phyloP scores from a whole-genome alignment of 2,113 vertebrate species.

The Thermophis baileyi region DNA sequence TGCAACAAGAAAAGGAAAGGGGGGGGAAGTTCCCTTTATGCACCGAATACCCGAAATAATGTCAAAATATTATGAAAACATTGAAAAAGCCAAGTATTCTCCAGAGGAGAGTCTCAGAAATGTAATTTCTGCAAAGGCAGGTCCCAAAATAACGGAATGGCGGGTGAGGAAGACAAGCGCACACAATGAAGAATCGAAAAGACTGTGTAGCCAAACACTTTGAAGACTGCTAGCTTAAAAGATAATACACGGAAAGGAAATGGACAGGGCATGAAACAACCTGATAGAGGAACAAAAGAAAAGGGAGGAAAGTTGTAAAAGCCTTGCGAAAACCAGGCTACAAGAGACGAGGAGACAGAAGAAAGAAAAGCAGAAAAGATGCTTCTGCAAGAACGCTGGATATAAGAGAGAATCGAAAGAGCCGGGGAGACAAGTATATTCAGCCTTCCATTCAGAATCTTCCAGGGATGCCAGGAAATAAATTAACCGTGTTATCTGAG shows the following conservation, averaged over 20 bases:
- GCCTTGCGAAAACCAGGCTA: not conserved
- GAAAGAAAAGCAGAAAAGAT: not conserved
- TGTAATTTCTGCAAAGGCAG: not conserved
- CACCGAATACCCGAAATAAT: not conserved
- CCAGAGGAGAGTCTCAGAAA: not conserved
- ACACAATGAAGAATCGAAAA: not conserved
- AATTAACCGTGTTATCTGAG: not conserved
- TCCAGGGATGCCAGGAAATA: not conserved
- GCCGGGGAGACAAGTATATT: not conserved
- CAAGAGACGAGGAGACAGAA: slow-evolving; percentile 11
- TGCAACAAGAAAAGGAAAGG: not conserved
- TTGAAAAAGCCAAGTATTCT: not conserved
- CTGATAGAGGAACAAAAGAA: not conserved
- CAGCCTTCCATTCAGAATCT: not conserved
- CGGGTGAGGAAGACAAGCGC: not conserved
- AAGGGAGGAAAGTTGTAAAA: not conserved
- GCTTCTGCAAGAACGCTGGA: not conserved
- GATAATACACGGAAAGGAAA: not conserved
- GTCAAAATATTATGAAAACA: not conserved
- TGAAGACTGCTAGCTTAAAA: not conserved
- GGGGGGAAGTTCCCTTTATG: not conserved
- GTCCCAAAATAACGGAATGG: not conserved
- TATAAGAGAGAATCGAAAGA: not conserved
- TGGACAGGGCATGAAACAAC: not conserved
- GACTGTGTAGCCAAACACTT: not conserved